Base-by-base conservation (phyloP, 2,888 invertebrate genomes). In the Sturmia bella region DNA sequence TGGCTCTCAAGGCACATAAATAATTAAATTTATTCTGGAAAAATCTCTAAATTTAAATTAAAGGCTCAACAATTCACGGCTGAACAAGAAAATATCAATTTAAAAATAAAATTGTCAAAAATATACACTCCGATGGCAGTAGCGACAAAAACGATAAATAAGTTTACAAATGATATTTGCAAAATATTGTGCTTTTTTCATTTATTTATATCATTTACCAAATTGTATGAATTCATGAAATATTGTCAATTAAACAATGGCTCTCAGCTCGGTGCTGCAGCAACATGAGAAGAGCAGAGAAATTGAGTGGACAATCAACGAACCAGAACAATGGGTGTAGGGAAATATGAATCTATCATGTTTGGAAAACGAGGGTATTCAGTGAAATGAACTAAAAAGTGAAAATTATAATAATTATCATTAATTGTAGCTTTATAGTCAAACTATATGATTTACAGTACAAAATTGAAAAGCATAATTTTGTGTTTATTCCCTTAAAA, bases 231-330 rank as follows among this genome's bases (percentile, higher is more conserved):
- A 78, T 78, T 78, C 72, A 78, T 78, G 66, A 59, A 68, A 76
- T 76, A 76, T 76, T 76, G 76, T 76, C 76, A 80, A 80, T 76
- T 75, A 80, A 80, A 75, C 80, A 74, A 80, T 80, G 56, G 24
- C 7, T 5, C 32, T 32, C 32, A 32, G 32, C 37, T 61, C 19
- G 59, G 37, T 50, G 17, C 17, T 50, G 12, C 41, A 32, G 43
- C 17, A 17, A 45, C 7, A 59, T 15, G 24, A 57, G 41, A 1
- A n/a, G n/a, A 27, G 37, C 5, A 45, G 6, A 52, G 27, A 68
- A 27, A 68, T 43, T 43, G 50, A 59, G 43, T 78, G 57, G 64
- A 69, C 43, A 68, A 32, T 41, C 66, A 59, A 7, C 66, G 57
- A 41, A 64, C 63, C 39, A 50, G 64, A 78, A 66, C 72, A 72